Evolutionary conservation across 2,888 invertebrate species (phyloP).

Genomic region (Urechis unicinctus): DNA sequence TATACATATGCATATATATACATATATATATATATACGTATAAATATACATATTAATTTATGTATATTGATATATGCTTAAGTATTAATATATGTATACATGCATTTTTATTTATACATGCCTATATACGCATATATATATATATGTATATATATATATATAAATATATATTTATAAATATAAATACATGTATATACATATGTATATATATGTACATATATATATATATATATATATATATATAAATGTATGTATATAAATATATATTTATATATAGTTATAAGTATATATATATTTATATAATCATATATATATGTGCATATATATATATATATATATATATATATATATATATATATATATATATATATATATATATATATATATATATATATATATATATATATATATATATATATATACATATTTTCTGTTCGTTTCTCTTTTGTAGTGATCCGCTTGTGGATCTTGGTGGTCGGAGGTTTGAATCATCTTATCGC

Average conservation of each 20-base stretch:
- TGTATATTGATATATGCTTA: no score
- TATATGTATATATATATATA: neutral
- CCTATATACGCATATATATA: constrained; percentile 1
- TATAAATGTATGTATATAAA: no score
- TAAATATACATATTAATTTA: no score
- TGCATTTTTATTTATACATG: no score
- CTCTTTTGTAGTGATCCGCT: neutral
- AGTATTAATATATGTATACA: no score
- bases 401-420: neutral
- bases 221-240: neutral
- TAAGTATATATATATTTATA: no score
- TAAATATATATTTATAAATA: neutral
- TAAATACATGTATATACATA: constrained; percentile 4
- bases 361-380: constrained; percentile 1
- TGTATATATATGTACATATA: neutral
- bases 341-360: constrained; percentile 1
- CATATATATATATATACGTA: constrained; percentile 3
- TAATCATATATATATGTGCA: neutral
- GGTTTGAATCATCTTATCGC: no score
- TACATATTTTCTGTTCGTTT: neutral
- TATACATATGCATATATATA: constrained; percentile 1
- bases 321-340: constrained; percentile 1
- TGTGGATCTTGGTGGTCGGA: neutral
- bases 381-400: neutral
- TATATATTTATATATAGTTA: no score